Evolutionary conservation across 2,888 invertebrate species (phyloP).

Genomic region (Copidosoma aretas): DNA sequence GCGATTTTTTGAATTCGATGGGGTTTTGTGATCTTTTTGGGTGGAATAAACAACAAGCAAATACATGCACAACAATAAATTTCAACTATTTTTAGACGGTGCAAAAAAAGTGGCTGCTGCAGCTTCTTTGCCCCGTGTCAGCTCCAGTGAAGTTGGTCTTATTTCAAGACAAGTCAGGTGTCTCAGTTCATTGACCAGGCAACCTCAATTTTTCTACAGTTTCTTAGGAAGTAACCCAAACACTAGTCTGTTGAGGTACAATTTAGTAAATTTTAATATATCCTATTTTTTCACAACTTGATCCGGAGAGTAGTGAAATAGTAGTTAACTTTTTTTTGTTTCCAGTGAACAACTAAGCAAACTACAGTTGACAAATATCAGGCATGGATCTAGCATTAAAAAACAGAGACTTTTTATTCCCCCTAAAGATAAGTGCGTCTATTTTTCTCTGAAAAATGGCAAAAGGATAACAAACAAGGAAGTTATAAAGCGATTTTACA

Average conservation of each 20-base stretch:
- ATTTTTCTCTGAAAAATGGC: conserved; percentile 73
- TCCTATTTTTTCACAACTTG: too few relatives aligned
- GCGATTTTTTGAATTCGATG: too few relatives aligned
- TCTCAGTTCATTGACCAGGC: conserved; percentile 20
- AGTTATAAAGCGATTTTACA: conserved; percentile 76
- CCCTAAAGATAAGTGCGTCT: neutral
- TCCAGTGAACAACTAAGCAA: conserved; percentile 2
- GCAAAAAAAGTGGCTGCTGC: conserved; percentile 2
- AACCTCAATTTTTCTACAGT: neutral
- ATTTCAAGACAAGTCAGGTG: conserved; percentile 12
- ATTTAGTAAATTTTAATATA: neutral
- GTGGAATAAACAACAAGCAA: too few relatives aligned
- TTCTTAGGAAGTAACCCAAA: neutral
- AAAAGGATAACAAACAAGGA: conserved; percentile 78
- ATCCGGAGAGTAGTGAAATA: too few relatives aligned
- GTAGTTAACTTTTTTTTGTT: too few relatives aligned
- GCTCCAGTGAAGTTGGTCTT: neutral
- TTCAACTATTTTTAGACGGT: conserved; percentile 20
- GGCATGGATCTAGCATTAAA: conserved; percentile 56
- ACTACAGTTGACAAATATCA: neutral
- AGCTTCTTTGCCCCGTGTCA: neutral
- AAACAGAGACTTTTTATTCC: conserved; percentile 60
- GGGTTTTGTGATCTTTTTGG: too few relatives aligned
- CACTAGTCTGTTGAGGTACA: conserved; percentile 25
- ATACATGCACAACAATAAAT: neutral